phyloP scores from a whole-genome alignment of 2,888 invertebrate species.

The Mellilla xanthometata region DNA sequence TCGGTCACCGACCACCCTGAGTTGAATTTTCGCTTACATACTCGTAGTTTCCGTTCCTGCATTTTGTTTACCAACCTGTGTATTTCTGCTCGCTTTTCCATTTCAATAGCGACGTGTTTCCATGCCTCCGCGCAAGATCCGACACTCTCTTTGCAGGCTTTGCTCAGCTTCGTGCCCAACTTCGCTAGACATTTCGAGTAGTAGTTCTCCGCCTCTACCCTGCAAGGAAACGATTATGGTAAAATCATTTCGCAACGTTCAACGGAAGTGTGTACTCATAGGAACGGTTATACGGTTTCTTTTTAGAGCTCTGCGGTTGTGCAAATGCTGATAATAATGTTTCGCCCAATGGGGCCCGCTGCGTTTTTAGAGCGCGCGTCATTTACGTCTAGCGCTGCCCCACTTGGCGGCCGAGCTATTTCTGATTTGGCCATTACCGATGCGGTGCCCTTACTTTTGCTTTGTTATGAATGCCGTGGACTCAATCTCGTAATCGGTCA shows the following conservation, averaged over 20 bases:
- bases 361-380: slow-evolving; percentile 47
- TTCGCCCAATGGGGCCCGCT: slow-evolving; percentile 43
- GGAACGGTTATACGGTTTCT: slow-evolving; percentile 41
- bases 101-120: slow-evolving; percentile 95
- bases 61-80: slow-evolving; percentile 87
- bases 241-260: slow-evolving; percentile 24
- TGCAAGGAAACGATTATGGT: slow-evolving; percentile 62
- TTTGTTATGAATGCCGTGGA: slow-evolving; percentile 23
- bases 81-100: slow-evolving; percentile 95
- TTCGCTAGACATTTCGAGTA: slow-evolving; percentile 96
- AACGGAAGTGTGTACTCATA: slow-evolving; percentile 33
- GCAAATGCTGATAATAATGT: slow-evolving; percentile 44
- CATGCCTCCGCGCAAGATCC: slow-evolving; percentile 94
- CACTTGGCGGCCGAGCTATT: slow-evolving; percentile 67
- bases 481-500: slow-evolving; percentile 30
- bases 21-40: too few species aligned
- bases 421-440: slow-evolving; percentile 62
- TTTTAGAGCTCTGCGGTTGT: slow-evolving; percentile 41
- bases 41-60: too few species aligned
- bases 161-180: slow-evolving; percentile 91
- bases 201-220: slow-evolving; percentile 94
- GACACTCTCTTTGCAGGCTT: slow-evolving; percentile 90
- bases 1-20: too few species aligned
- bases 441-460: slow-evolving; percentile 45
- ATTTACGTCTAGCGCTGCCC: slow-evolving; percentile 58